Evolutionary conservation across 2,113 vertebrate genomes (phyloP).

Genomic region (Gallinago paraguaiae): DNA sequence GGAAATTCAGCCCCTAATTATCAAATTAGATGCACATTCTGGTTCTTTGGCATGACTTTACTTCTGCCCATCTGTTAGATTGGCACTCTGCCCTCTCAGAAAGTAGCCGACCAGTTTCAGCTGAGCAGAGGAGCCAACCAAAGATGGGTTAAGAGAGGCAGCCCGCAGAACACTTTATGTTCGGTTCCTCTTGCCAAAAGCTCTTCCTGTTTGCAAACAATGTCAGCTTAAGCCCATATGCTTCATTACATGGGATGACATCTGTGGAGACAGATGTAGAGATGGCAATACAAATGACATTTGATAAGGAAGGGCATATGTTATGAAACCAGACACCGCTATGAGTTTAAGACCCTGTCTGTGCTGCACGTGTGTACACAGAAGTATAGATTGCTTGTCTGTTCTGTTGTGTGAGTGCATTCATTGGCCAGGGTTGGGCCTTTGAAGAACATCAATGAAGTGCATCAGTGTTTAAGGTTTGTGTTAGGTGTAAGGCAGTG

Average conservation of each 20-base stretch:
- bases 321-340: slow-evolving; percentile 51
- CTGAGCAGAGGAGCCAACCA: slow-evolving; percentile 44
- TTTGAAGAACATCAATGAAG: neutral
- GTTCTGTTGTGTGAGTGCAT: neutral
- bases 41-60: slow-evolving; percentile 55
- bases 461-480: neutral
- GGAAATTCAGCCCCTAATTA: slow-evolving; percentile 58
- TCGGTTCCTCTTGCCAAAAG: slow-evolving; percentile 19
- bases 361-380: neutral
- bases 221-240: slow-evolving; percentile 69
- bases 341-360: slow-evolving; percentile 6
- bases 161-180: slow-evolving; percentile 47
- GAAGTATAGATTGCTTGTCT: neutral
- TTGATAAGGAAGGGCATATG: slow-evolving; percentile 69
- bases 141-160: slow-evolving; percentile 62
- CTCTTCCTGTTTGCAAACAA: slow-evolving; percentile 69
- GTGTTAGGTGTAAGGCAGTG: neutral
- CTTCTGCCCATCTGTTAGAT: slow-evolving; percentile 50
- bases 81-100: slow-evolving; percentile 51
- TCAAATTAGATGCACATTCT: slow-evolving; percentile 68
- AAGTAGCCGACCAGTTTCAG: slow-evolving; percentile 39
- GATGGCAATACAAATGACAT: slow-evolving; percentile 63
- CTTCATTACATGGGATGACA: slow-evolving; percentile 65
- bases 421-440: neutral
- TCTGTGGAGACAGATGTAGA: slow-evolving; percentile 67